phyloP scores from a whole-genome alignment of 1,140 invertebrate species.

The Drosophila pallidifrons region DNA sequence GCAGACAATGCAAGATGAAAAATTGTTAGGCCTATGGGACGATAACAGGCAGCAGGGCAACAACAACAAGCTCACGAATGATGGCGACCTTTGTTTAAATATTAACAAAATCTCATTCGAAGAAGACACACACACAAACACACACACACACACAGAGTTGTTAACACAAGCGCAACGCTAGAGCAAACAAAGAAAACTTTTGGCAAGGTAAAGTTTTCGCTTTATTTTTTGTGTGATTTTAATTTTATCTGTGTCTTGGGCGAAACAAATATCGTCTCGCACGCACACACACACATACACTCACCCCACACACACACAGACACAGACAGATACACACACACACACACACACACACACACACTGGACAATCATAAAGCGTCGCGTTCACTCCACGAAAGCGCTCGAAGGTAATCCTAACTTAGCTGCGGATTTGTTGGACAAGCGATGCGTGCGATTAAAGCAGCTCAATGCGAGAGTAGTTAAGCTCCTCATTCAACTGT shows the following conservation, averaged over 20 bases:
- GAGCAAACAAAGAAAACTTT: slow-evolving; percentile 50
- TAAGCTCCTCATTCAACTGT: not conserved
- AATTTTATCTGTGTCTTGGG: slow-evolving; percentile 75
- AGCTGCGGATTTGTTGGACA: slow-evolving; percentile 33
- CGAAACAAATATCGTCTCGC: slow-evolving; percentile 55
- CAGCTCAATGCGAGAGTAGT: slow-evolving; percentile 18
- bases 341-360: slow-evolving; percentile 12
- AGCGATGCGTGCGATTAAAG: slow-evolving; percentile 34
- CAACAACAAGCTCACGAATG: slow-evolving; percentile 30
- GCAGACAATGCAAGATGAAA: slow-evolving; percentile 55
- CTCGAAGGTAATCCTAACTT: slow-evolving; percentile 30
- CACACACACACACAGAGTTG: slow-evolving; percentile 24
- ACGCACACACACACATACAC: slow-evolving; percentile 10
- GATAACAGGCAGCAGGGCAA: slow-evolving; percentile 27
- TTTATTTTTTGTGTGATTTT: slow-evolving; percentile 60
- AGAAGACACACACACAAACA: slow-evolving; percentile 32
- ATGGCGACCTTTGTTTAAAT: slow-evolving; percentile 65
- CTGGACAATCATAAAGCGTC: slow-evolving; percentile 71
- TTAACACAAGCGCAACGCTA: slow-evolving; percentile 18
- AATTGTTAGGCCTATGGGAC: slow-evolving; percentile 56
- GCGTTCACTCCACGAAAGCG: slow-evolving; percentile 6
- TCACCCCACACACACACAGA: slow-evolving; percentile 2
- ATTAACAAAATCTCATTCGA: slow-evolving; percentile 60
- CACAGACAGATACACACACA: slow-evolving; percentile 25
- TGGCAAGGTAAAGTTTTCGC: slow-evolving; percentile 48